Base-by-base conservation (phyloP, 2,888 invertebrate species). In the Lysandra coridon region DNA sequence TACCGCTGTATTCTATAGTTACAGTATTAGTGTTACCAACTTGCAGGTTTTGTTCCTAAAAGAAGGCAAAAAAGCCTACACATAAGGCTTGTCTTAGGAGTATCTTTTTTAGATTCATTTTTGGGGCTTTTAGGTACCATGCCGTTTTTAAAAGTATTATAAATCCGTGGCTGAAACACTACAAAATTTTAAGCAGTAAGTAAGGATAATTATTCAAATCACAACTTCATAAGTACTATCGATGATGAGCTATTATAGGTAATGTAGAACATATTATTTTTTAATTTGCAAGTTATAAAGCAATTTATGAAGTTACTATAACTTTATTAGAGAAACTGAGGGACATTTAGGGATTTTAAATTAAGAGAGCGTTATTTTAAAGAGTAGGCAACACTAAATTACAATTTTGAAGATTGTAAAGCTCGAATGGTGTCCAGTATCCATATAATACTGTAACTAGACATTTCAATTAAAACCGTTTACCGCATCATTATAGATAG, bases 371-470 rank as follows among this genome's bases (percentile, higher is more conserved):
- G 17, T 4, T 57, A 57, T 57, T 57, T 57, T 17, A 17, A 57
- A 57, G 4, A 57, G 57, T 17, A 17, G 57, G 57, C 57, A 57
- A 57, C 57, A 57, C 57, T 57, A 4, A 49, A 49, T 49, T 57
- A 57, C 57, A 17, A 17, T 57, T 57, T 57, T 23, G 7, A 62
- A 7, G 23, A n/a, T 62, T 7, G 17, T 60, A 60, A 23, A 62
- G 30, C 30, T 69, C 12, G 33, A 33, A 69, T 64, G 69, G 69
- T 69, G 64, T 62, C 62, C 23, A 62, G 69, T 69, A 30, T 62
- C 62, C 23, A 23, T 64, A 64, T 33, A 69, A 17, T 69, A 17
- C 14, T 4, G 37, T 33, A 33, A 69, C 33, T 69, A 17, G 69
- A 69, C 5, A 37, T 69, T 69, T 69, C 69, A 37, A 69, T 33